Evolutionary conservation across 2,888 invertebrate species (phyloP).

Genomic region (Chrysina gloriosa): DNA sequence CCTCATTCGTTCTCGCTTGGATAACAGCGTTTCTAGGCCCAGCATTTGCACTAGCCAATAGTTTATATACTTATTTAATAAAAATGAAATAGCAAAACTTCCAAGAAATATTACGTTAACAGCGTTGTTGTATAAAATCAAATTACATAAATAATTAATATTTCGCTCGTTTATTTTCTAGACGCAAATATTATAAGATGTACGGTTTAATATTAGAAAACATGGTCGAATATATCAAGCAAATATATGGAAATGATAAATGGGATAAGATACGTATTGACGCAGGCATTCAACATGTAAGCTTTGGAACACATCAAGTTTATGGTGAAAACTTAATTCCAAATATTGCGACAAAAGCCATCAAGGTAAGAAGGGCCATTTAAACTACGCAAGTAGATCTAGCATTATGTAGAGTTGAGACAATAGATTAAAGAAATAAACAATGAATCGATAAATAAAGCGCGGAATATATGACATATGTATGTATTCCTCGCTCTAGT

Average conservation of each 20-base stretch:
- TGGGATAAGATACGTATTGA: constrained; percentile 92
- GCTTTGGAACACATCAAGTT: constrained; percentile 91
- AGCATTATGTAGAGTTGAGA: background rate
- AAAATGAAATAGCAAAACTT: too few species aligned
- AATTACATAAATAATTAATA: too few species aligned
- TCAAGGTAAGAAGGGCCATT: constrained; percentile 72
- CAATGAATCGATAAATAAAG: background rate
- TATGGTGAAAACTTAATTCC: constrained; percentile 92
- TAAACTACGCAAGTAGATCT: background rate
- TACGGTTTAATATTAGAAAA: constrained; percentile 96
- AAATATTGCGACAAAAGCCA: constrained; percentile 85
- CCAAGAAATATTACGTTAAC: too few species aligned
- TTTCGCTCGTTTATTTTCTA: too few species aligned
- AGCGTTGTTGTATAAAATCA: too few species aligned
- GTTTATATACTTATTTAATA: too few species aligned
- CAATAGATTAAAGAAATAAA: background rate
- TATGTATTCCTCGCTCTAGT: too few species aligned
- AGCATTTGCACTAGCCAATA: too few species aligned
- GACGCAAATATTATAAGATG: constrained; percentile 70
- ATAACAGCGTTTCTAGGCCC: too few species aligned
- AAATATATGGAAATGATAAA: constrained; percentile 92
- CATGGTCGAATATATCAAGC: constrained; percentile 90
- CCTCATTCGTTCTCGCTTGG: too few species aligned
- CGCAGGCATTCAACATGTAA: constrained; percentile 88
- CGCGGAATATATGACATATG: too few species aligned